Conservation (phyloP, 2,888 invertebrate genomes). For the Pogonocherus hispidulus region DNA sequence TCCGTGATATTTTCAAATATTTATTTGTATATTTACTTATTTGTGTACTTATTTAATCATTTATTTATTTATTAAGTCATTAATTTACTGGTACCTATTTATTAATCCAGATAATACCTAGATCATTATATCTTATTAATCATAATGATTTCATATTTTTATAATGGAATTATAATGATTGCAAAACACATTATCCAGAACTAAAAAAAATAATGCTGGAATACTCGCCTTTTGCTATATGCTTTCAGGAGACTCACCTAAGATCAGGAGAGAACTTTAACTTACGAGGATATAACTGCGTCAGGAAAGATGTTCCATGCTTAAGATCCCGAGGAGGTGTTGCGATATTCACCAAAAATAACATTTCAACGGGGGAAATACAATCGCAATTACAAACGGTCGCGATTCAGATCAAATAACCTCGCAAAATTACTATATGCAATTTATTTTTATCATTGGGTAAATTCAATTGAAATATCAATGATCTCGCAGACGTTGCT, state of each 20-base stretch:
- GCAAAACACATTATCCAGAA: neutral
- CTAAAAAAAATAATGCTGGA: neutral
- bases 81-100: neutral
- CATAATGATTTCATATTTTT: neutral
- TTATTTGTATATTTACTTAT: neutral
- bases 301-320: constrained; percentile 14
- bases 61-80: neutral
- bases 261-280: constrained; percentile 12
- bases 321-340: constrained; percentile 10
- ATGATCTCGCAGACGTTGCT: neutral
- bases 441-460: constrained; percentile 2
- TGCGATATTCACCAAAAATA: constrained; percentile 13
- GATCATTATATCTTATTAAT: neutral
- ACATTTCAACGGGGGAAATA: neutral
- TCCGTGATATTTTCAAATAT: neutral
- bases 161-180: neutral
- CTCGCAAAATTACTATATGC: neutral
- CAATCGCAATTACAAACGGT: neutral
- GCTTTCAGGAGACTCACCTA: neutral
- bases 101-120: neutral
- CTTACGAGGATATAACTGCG: neutral
- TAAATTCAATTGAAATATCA: neutral
- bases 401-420: neutral
- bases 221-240: neutral
- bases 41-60: neutral